Base-by-base conservation (phyloP, 2,888 invertebrate genomes). In the Choreutis nemorana region DNA sequence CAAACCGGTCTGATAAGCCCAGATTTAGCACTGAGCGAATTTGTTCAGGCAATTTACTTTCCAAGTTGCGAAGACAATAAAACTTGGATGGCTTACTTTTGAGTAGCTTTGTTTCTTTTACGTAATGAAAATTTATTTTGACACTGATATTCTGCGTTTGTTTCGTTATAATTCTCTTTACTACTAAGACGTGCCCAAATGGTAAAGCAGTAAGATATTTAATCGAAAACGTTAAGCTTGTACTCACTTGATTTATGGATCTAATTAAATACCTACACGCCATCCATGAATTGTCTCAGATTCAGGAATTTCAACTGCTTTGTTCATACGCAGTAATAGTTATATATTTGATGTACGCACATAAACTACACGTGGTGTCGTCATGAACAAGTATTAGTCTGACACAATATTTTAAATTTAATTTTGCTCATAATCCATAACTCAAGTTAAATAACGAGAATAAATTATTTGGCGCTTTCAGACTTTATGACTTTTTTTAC, bases 21-120 rank as follows among this genome's bases (percentile, higher is more conserved):
- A 65, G 73, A 72, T 71, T 73, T 68, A 71, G 66, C 63, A 68
- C 55, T 60, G 65, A 67, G 65, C 59, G 70, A 75, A 71, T 73
- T 75, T 73, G 71, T 71, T 66, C 65, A 64, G 55, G 67, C 66
- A 73, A 75, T 73, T 71, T 72, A 73, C 71, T 71, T 61, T 57
- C 60, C 54, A 63, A 73, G 64, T 71, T 71, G 66, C 52, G 61
- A 70, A 71, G 67, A 73, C 71, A 72, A 71, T 72, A 72, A 72
- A 72, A 72, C 56, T 71, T 71, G 50, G 61, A 40, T 40, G 46
- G 53, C 48, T 55, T 57, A 52, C 55, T 58, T 65, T 62, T 61
- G 55, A 61, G 57, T 53, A 52, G 55, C 53, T 58, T 63, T 57
- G 57, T 63, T 64, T 60, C 60, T 56, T 62, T 58, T 61, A 52